Conservation (phyloP, 2,888 invertebrate genomes). For the Blomia tropicalis region DNA sequence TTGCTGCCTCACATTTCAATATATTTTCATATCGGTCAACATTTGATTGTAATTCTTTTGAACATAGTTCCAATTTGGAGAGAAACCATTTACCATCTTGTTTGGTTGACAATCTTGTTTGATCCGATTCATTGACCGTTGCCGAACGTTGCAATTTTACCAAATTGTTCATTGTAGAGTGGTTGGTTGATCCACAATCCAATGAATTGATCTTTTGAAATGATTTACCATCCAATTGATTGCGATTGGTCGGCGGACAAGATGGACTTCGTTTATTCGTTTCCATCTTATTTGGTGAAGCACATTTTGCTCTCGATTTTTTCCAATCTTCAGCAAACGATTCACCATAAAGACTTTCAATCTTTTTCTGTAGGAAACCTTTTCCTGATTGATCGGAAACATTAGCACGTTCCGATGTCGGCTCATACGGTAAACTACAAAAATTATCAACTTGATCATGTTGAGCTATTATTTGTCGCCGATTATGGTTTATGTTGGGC, state of each 20-base stretch:
- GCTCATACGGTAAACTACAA: background rate
- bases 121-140: too few relatives aligned
- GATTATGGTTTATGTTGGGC: background rate
- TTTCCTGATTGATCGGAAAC: conserved; percentile 32
- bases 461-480: background rate
- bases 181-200: too few relatives aligned
- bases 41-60: conserved; percentile 23
- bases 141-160: too few relatives aligned
- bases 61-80: conserved; percentile 32
- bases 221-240: background rate
- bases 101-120: too few relatives aligned
- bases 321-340: conserved; percentile 27
- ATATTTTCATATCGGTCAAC: conserved; percentile 20
- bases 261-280: conserved; percentile 26
- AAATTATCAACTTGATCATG: background rate
- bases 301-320: conserved; percentile 22
- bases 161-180: too few relatives aligned
- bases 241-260: conserved; percentile 20
- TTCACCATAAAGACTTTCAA: conserved; percentile 66
- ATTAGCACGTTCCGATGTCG: background rate
- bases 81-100: conserved; percentile 65
- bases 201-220: conserved; percentile 4
- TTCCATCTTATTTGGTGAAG: background rate
- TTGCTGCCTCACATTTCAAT: background rate
- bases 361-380: conserved; percentile 69